Evolutionary conservation across 2,888 invertebrate genomes (phyloP).

Genomic region (Hypena proboscidalis): DNA sequence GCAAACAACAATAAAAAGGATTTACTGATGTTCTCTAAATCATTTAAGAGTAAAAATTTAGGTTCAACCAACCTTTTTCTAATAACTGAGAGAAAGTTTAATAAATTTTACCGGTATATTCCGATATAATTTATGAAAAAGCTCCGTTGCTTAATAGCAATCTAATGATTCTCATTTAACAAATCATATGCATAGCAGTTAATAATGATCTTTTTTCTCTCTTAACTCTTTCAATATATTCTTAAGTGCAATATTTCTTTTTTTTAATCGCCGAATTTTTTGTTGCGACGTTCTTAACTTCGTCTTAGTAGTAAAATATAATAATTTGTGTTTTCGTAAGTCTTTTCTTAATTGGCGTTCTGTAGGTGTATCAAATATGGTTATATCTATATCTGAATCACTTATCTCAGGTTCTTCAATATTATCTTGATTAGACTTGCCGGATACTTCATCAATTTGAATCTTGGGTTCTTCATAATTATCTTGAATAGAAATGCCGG

Average conservation of each 20-base stretch:
- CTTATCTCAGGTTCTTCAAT: neutral
- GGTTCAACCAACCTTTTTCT: no score
- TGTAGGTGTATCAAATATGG: constrained; percentile 8
- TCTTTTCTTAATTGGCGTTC: neutral
- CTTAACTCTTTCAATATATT: neutral
- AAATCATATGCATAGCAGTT: neutral
- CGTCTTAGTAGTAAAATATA: neutral
- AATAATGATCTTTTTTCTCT: neutral
- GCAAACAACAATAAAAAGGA: no score
- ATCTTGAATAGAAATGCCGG: no score
- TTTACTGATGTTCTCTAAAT: neutral
- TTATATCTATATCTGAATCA: neutral
- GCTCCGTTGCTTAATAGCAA: neutral
- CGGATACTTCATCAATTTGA: neutral
- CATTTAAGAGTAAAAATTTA: no score
- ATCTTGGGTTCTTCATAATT: no score
- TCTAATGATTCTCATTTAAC: neutral
- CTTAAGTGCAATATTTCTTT: neutral
- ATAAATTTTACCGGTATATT: no score
- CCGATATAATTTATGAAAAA: neutral
- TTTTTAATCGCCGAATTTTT: constrained; percentile 4
- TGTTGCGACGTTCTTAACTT: constrained; percentile 1
- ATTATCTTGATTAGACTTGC: neutral
- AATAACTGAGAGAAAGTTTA: no score
- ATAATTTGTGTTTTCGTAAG: neutral